Base-by-base conservation (phyloP, 2,797 vertebrate genomes). In the Natrix natrix region DNA sequence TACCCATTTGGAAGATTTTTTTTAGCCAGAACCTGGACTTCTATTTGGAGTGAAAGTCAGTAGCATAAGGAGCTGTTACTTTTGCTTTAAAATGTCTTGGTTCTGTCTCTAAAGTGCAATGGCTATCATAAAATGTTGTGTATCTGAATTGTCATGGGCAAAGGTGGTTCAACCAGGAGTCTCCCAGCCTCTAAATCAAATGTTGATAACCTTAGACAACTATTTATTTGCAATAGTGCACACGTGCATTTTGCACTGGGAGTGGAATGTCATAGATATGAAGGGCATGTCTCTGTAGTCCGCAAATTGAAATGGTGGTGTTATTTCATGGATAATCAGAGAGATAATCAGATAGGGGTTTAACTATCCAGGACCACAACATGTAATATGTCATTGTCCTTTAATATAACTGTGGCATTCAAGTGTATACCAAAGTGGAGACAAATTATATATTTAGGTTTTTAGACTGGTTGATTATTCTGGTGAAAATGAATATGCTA, bases 361-460 rank as follows among this genome's bases (percentile, higher is more conserved):
- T 86, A 89, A 87, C 66, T 37, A 89, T 24, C 83, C 66, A 55
- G 43, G 61, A 89, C 11, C 32, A 93, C 8, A 88, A 88, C 91
- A 90, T 57, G 89, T 0, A 86, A 94, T 93, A 88, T 94, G 94
- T 96, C 95, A 96, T 6, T 95, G 94, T 60, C 63, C 93, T 95
- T 97, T 96, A 95, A 93, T 92, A 92, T 86, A 93, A 26, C 43
- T 92, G 92, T 94, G 95, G 87, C 93, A 94, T 96, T 96, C 92
- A 93, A 94, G 32, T 94, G 87, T 66, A 95, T 96, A 96, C 1
- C 66, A 93, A 92, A 48, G 78, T 96, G 92, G 96, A 97, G 96
- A 97, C 96, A 96, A 96, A 93, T 96, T 96, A 92, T 93, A 95
- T 96, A 97, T 96, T 98, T 97, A 97, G 92, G 90, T 97, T 94